Conservation (phyloP, 2,888 invertebrate species). For the Eurytoma adleriae region DNA sequence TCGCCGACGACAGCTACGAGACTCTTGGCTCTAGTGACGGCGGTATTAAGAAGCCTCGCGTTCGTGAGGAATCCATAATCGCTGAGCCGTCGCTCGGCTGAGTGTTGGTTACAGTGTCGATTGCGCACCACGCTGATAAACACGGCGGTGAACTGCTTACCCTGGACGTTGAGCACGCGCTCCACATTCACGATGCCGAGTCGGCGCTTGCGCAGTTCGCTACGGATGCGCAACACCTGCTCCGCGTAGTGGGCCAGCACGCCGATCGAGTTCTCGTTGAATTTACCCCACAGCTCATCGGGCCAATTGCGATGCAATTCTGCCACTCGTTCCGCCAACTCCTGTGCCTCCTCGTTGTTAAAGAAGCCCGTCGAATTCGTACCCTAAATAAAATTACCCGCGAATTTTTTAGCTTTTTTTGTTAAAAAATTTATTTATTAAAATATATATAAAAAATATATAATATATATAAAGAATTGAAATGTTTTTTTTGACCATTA, state of each 20-base stretch:
- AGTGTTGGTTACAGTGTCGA: slow-evolving; percentile 82
- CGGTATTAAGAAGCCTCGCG: slow-evolving; percentile 88
- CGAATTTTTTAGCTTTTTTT: too few relatives aligned
- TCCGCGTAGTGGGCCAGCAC: slow-evolving; percentile 92
- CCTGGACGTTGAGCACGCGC: slow-evolving; percentile 89
- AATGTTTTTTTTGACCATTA: too few relatives aligned
- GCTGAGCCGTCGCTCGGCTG: slow-evolving; percentile 78
- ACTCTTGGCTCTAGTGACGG: slow-evolving; percentile 89
- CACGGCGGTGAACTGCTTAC: slow-evolving; percentile 90
- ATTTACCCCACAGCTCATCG: slow-evolving; percentile 82
- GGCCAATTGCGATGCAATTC: slow-evolving; percentile 87
- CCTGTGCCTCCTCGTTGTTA: slow-evolving; percentile 89
- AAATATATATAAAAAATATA: too few relatives aligned
- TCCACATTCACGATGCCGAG: slow-evolving; percentile 88
- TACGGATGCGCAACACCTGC: slow-evolving; percentile 85
- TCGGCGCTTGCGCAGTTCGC: slow-evolving; percentile 84
- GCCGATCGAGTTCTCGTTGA: slow-evolving; percentile 87
- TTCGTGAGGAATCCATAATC: slow-evolving; percentile 91
- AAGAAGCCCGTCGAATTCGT: slow-evolving; percentile 86
- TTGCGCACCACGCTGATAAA: slow-evolving; percentile 89
- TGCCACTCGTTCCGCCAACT: slow-evolving; percentile 86
- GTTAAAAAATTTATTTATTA: too few relatives aligned
- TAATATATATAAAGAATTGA: neutral
- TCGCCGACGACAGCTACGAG: slow-evolving; percentile 91
- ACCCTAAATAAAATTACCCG: slow-evolving; percentile 60